Evolutionary conservation across 2,797 vertebrate genomes (phyloP).

Genomic region (Centropyge bicolor): DNA sequence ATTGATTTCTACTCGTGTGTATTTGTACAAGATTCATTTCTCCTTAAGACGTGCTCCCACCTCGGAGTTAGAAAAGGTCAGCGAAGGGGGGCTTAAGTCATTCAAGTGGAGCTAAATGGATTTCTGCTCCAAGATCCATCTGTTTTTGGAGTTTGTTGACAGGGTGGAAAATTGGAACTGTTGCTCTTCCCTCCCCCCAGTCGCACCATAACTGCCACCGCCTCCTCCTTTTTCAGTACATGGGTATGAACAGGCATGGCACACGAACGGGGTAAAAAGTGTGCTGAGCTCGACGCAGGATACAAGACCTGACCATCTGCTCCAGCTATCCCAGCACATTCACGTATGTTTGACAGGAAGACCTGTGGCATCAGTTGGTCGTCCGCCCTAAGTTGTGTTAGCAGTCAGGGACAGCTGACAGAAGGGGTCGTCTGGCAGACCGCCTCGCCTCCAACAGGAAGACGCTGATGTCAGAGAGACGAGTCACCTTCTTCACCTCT

Average conservation of each 20-base stretch:
- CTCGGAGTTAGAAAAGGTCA: constrained; percentile 74
- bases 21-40: constrained; percentile 75
- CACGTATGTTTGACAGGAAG: constrained; percentile 17
- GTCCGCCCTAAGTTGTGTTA: constrained; percentile 8
- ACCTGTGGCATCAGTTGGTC: constrained; percentile 13
- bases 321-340: constrained; percentile 37
- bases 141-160: constrained; percentile 81
- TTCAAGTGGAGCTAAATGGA: constrained; percentile 79
- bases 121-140: constrained; percentile 78
- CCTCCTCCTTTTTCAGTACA: constrained; percentile 1
- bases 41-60: constrained; percentile 60
- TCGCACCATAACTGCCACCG: background rate
- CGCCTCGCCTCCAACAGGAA: constrained; percentile 25
- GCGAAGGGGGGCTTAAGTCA: constrained; percentile 72
- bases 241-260: constrained; percentile 42
- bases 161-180: constrained; percentile 77
- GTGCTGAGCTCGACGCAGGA: constrained; percentile 51
- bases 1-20: constrained; percentile 77
- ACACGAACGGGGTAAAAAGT: constrained; percentile 40
- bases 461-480: constrained; percentile 52
- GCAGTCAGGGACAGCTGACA: constrained; percentile 52
- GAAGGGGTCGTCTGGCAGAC: constrained; percentile 21
- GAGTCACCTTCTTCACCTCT: constrained; percentile 45
- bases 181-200: constrained; percentile 61
- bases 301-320: constrained; percentile 57